Conservation (phyloP, 2,888 invertebrate genomes). For the Argynnis bischoffii region DNA sequence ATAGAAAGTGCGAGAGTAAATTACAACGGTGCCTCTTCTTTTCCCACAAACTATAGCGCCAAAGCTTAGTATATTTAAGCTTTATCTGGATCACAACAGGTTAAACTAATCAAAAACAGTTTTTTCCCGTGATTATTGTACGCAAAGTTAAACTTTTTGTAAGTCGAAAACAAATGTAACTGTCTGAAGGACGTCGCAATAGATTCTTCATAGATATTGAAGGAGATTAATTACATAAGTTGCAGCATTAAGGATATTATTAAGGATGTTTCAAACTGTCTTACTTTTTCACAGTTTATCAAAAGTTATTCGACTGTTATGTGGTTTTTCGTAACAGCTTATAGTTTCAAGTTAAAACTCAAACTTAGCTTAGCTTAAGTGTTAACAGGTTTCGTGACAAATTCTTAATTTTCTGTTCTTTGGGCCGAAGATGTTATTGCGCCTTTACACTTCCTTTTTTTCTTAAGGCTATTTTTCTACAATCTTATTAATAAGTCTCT, state of each 20-base stretch:
- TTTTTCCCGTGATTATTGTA: constrained; percentile 12
- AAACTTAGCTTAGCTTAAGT: no score
- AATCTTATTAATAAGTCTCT: no score
- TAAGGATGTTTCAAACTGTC: neutral
- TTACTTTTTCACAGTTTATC: constrained; percentile 1
- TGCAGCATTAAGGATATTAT: neutral
- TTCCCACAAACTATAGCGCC: neutral
- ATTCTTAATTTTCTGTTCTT: no score
- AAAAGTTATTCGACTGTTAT: no score
- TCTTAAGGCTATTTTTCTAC: no score
- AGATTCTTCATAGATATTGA: constrained; percentile 1
- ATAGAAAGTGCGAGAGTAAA: no score
- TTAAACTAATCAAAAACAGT: constrained; percentile 19
- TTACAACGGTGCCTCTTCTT: neutral
- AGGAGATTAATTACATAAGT: constrained; percentile 13
- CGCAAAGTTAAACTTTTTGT: neutral
- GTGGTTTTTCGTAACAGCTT: no score
- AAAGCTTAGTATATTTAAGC: constrained; percentile 5
- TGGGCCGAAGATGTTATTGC: no score
- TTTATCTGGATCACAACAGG: neutral
- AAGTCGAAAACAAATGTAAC: constrained; percentile 16
- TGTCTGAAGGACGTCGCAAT: constrained; percentile 29
- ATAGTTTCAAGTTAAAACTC: no score
- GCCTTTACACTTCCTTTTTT: no score
- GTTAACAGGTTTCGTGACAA: no score